A percentile compares a stretch with the other conserved stretches of the same genome.
phyloP scores from a whole-genome alignment of 2,888 invertebrate species.

The Elysia crispata region DNA sequence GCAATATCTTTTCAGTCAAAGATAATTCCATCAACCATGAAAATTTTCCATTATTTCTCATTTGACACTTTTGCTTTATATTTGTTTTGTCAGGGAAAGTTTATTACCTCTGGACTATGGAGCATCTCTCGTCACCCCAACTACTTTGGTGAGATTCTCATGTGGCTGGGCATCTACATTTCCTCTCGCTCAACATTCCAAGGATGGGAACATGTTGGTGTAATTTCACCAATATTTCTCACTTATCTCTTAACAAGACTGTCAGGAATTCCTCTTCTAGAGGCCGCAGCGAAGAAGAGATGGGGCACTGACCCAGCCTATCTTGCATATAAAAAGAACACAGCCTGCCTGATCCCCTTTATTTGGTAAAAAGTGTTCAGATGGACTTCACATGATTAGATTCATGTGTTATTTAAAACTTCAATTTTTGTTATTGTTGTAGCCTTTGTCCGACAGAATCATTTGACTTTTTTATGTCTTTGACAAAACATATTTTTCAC shows the following conservation, averaged over 20 bases:
- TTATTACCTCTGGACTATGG: constrained; percentile 73
- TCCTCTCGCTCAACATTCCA: constrained; percentile 64
- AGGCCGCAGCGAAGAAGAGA: constrained; percentile 69
- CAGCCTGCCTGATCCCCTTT: constrained; percentile 75
- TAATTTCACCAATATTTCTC: constrained; percentile 74
- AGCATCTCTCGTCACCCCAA: constrained; percentile 74
- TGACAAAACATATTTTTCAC: too few species aligned
- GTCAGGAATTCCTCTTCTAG: constrained; percentile 76
- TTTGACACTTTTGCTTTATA: constrained; percentile 4
- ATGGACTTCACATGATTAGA: not conserved
- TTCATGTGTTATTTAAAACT: too few species aligned
- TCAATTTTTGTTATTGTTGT: too few species aligned
- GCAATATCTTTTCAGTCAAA: not conserved
- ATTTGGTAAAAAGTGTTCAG: constrained; percentile 63
- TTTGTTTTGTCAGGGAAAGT: constrained; percentile 67
- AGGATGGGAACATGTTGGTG: constrained; percentile 65
- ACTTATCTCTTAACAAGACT: constrained; percentile 74
- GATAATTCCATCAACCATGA: not conserved
- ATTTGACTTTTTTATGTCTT: too few species aligned
- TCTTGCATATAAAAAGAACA: constrained; percentile 72
- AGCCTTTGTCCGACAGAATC: too few species aligned
- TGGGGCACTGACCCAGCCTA: constrained; percentile 75
- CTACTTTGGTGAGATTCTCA: constrained; percentile 75
- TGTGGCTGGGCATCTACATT: constrained; percentile 73
- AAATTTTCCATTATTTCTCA: not conserved